Base-by-base conservation (phyloP, 2,113 vertebrate species). In the Cranoglanis bouderius region DNA sequence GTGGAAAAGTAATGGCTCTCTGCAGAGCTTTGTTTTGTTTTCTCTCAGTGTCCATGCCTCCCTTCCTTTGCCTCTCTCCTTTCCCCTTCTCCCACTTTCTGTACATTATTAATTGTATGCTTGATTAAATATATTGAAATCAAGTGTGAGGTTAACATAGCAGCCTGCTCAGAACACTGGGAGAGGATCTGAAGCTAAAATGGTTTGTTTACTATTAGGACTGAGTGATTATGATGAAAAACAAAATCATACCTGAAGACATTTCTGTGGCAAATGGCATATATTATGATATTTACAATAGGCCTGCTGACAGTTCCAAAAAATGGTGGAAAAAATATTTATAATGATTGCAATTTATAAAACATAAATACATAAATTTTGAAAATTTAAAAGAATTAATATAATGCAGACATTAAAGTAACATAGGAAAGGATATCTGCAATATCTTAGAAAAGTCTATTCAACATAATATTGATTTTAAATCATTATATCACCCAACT, bases 11-110 rank as follows among this genome's bases (percentile, higher is more conserved):
- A 63, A 85, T 40, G 57, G 72, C 70, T 88, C 70, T 70, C 85
- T 78, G 84, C 70, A 90, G 80, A 90, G 82, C 67, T 77, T 88
- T 85, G 82, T 84, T 77, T 88, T 85, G 82, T 84, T 88, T 88
- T 88, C 32, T 65, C 55, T 77, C 65, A n/a, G 32, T n/a, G 6
- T 38, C 38, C 29, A 2, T 35, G 35, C 61, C 83, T 55, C 88
- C 57, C 82, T 75, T 74, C 75, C 70, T 87, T 59, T 87, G 57
- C 63, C 9, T 46, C 18, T 77, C 63, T 46, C 19, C 59, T 85
- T 49, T 72, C 59, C 32, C 40, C 29, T 67, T 43, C 61, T 85
- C 75, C 53, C 38, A 46, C 26, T 61, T 32, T 57, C 63, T 82
- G 70, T 59, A 57, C 78, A 40, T 86, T 74, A 89, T 89, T 86